These are phyloP conservation scores for Megamerina dolium DNA, from an alignment of 2,888 invertebrate genomes.

Conservation along the genomic window DNA sequence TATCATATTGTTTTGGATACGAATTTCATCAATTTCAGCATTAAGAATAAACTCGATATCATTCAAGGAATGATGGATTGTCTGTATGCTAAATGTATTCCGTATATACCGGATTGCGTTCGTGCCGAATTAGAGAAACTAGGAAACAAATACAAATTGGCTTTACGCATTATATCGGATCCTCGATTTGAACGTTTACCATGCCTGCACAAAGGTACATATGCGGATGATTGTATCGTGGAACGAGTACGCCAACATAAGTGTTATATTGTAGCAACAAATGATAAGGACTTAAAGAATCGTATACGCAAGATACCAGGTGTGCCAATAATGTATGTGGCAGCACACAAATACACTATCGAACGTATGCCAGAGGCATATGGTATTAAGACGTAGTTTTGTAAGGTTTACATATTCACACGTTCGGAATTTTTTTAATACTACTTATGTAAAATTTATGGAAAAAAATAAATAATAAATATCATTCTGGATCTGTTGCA, in stretches of 20 bases:
- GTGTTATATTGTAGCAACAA: constrained; percentile 98
- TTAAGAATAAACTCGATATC: constrained; percentile 95
- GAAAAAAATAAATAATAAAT: constrained; percentile 13
- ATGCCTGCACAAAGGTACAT: constrained; percentile 95
- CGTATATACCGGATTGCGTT: constrained; percentile 98
- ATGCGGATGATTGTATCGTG: constrained; percentile 97
- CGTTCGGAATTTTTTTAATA: neutral
- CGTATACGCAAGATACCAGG: constrained; percentile 96
- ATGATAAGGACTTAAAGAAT: constrained; percentile 93
- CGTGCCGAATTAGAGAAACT: constrained; percentile 95
- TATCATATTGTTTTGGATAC: constrained; percentile 93
- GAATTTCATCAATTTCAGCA: constrained; percentile 97
- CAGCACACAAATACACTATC: constrained; percentile 87
- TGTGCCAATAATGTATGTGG: constrained; percentile 97
- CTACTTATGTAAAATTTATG: too few species aligned
- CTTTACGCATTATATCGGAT: constrained; percentile 90
- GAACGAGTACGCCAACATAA: constrained; percentile 96
- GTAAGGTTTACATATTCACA: too few species aligned
- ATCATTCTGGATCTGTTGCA: too few species aligned
- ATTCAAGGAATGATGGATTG: constrained; percentile 99
- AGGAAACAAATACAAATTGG: constrained; percentile 90
- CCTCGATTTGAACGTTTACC: constrained; percentile 86
- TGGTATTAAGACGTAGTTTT: constrained; percentile 63
- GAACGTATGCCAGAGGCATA: constrained; percentile 99
- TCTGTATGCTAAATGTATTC: constrained; percentile 95